phyloP scores from a whole-genome alignment of 2,113 vertebrate genomes.

The Cygnus buccinator region DNA sequence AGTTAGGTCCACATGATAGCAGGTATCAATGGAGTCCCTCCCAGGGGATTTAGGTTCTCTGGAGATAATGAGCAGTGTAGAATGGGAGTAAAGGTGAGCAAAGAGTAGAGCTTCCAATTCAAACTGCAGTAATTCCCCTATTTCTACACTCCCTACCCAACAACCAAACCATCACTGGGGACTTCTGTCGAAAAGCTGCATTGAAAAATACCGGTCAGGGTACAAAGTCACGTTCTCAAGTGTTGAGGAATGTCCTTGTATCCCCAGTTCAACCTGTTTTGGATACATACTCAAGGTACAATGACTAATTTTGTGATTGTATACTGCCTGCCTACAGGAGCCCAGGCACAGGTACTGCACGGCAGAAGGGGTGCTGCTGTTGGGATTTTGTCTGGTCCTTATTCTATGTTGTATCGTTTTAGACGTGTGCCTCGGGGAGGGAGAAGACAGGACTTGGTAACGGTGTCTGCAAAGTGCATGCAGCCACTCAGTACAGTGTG shows the following conservation, averaged over 20 bases:
- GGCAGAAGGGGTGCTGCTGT: background rate
- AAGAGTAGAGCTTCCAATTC: background rate
- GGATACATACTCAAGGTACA: background rate
- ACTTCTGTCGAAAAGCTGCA: background rate
- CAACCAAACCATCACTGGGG: background rate
- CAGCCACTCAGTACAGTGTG: background rate
- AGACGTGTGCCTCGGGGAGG: rapidly evolving
- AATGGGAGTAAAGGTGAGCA: rapidly evolving
- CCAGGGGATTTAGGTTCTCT: background rate
- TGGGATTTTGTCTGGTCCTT: background rate
- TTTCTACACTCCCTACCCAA: background rate
- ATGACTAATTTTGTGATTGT: background rate
- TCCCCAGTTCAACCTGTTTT: slow-evolving; percentile 18
- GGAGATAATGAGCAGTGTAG: background rate
- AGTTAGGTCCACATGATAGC: background rate
- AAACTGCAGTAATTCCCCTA: background rate
- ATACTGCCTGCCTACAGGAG: background rate
- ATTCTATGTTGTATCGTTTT: background rate
- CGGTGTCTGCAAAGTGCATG: rapidly evolving
- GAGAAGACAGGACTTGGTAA: background rate
- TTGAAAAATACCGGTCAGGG: background rate
- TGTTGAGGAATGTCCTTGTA: background rate
- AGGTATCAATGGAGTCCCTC: background rate
- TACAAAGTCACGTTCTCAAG: background rate
- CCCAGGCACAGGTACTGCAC: background rate